Conservation (phyloP, 2,888 invertebrate species). For the Aporophyla lueneburgensis region DNA sequence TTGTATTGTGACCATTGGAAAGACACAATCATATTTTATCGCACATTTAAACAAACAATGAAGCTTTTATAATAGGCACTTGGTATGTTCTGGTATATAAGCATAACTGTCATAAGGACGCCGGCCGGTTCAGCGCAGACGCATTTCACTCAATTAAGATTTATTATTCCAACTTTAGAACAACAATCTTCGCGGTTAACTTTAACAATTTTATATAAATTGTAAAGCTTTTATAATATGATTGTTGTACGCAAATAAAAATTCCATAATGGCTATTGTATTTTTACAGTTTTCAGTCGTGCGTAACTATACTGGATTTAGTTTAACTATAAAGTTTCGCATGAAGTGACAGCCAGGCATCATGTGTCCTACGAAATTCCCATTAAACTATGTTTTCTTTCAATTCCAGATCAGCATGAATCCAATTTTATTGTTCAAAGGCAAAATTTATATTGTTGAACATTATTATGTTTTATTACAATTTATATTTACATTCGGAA, state of each 20-base stretch:
- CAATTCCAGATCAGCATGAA: conserved; percentile 60
- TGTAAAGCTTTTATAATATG: conserved; percentile 17
- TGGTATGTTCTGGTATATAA: conserved; percentile 5
- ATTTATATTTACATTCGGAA: conserved; percentile 59
- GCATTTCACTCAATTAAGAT: conserved; percentile 39
- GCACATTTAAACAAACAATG: conserved; percentile 47
- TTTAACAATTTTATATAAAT: conserved; percentile 13
- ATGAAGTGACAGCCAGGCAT: conserved; percentile 34
- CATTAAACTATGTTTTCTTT: conserved; percentile 57
- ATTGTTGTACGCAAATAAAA: conserved; percentile 22
- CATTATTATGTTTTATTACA: conserved; percentile 65
- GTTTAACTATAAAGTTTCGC: conserved; percentile 46
- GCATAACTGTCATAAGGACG: conserved; percentile 4
- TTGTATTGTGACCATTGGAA: conserved; percentile 18
- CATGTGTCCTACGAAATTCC: conserved; percentile 45
- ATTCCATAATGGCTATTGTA: conserved; percentile 34
- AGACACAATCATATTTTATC: conserved; percentile 51
- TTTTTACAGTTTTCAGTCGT: conserved; percentile 35
- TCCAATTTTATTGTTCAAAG: conserved; percentile 66
- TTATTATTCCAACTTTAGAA: conserved; percentile 31
- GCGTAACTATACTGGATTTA: conserved; percentile 34
- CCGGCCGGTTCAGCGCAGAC: neutral
- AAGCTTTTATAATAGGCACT: conserved; percentile 22
- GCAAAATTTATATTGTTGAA: conserved; percentile 62
- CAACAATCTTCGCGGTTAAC: conserved; percentile 2